Conservation (phyloP, 2,888 invertebrate genomes). For the Dendrolimus houi region DNA sequence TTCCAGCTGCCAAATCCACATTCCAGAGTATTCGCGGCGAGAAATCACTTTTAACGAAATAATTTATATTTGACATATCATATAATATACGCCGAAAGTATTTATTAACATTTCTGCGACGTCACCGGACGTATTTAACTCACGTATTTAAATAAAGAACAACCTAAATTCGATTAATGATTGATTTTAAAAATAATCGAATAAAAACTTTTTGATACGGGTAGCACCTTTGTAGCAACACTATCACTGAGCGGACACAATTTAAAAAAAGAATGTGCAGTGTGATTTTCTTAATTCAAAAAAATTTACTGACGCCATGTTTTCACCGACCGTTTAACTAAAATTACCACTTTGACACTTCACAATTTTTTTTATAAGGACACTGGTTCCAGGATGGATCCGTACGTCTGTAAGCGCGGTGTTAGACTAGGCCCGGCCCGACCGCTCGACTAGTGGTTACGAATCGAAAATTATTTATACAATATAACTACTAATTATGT, state of each 20-base stretch:
- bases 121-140: neutral
- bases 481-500: constrained; percentile 60
- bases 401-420: constrained; percentile 44
- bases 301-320: constrained; percentile 57
- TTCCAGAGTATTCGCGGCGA: constrained; percentile 11
- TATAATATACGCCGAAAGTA: neutral
- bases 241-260: constrained; percentile 22
- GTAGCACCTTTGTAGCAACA: constrained; percentile 43
- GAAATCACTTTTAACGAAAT: neutral
- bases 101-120: neutral
- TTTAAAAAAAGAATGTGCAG: constrained; percentile 6
- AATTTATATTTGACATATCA: neutral
- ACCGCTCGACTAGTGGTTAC: constrained; percentile 1
- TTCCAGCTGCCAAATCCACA: neutral
- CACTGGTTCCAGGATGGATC: constrained; percentile 43
- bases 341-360: constrained; percentile 53
- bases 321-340: constrained; percentile 54
- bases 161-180: neutral
- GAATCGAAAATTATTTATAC: constrained; percentile 45
- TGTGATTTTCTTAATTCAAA: constrained; percentile 12
- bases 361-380: constrained; percentile 37
- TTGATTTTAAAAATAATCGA: constrained; percentile 8
- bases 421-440: constrained; percentile 38
- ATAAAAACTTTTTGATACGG: constrained; percentile 28
- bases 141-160: neutral